A percentile compares a stretch with the other conserved stretches of the same genome.
phyloP scores from a whole-genome alignment of 2,888 invertebrate genomes.

The Lochmaea crataegi region DNA sequence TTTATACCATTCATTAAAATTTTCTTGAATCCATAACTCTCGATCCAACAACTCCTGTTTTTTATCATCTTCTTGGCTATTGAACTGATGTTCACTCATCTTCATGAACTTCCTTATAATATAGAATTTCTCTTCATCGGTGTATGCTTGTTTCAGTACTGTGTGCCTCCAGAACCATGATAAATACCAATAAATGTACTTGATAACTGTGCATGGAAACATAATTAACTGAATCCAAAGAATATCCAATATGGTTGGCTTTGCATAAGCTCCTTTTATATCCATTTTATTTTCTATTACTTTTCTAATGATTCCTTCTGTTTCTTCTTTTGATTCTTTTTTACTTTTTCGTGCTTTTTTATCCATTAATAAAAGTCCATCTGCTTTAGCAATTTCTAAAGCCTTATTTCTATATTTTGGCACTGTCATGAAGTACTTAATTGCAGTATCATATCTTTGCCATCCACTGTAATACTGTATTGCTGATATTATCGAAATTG shows the following conservation, averaged over 20 bases:
- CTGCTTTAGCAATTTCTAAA: conserved; percentile 73
- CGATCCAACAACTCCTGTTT: conserved; percentile 78
- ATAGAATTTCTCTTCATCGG: conserved; percentile 85
- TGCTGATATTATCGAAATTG: conserved; percentile 85
- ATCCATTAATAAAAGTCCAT: conserved; percentile 67
- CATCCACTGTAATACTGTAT: conserved; percentile 86
- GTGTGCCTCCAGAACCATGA: conserved; percentile 87
- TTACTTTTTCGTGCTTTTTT: conserved; percentile 68
- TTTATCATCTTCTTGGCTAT: conserved; percentile 79
- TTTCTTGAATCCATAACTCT: conserved; percentile 86
- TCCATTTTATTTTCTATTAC: conserved; percentile 94
- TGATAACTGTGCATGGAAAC: conserved; percentile 79
- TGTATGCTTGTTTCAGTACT: conserved; percentile 80
- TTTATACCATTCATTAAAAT: conserved; percentile 82
- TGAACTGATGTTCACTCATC: conserved; percentile 77
- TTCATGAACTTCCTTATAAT: conserved; percentile 84
- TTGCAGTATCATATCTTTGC: conserved; percentile 85
- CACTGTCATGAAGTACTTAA: conserved; percentile 86
- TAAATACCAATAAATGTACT: conserved; percentile 79
- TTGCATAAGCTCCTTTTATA: conserved; percentile 91
- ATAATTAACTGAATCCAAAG: conserved; percentile 87
- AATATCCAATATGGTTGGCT: conserved; percentile 81
- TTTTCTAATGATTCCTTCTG: conserved; percentile 81
- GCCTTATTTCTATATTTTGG: conserved; percentile 90
- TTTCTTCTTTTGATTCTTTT: conserved; percentile 73